Evolutionary conservation across 2,113 vertebrate genomes (phyloP).

Genomic region (Psittacara wagleri): DNA sequence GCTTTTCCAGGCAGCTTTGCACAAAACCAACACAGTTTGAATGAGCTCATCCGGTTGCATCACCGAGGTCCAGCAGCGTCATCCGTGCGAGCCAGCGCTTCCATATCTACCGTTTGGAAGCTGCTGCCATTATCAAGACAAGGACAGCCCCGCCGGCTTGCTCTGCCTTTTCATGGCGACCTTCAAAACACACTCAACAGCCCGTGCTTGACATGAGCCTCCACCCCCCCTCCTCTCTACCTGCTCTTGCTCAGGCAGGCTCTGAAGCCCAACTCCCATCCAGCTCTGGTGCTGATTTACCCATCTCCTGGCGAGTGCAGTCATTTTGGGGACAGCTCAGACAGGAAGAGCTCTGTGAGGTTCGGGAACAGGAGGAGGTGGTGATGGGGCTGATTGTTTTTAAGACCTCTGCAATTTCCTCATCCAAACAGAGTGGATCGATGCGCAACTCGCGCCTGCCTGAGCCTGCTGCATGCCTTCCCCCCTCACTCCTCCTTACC

Average conservation of each 20-base stretch:
- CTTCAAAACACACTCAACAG: not conserved
- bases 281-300: not conserved
- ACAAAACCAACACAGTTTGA: rapidly evolving
- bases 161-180: not conserved
- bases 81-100: not conserved
- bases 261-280: not conserved
- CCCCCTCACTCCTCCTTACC: not conserved
- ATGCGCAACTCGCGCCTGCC: not conserved
- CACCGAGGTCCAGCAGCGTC: not conserved
- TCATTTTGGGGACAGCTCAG: not conserved
- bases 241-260: not conserved
- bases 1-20: not conserved
- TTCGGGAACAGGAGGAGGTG: not conserved
- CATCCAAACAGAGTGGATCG: not conserved
- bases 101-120: not conserved
- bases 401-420: not conserved
- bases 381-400: not conserved
- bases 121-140: not conserved
- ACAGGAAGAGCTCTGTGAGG: not conserved
- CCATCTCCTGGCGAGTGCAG: not conserved
- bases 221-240: not conserved
- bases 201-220: rapidly evolving
- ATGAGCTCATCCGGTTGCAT: not conserved
- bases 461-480: not conserved
- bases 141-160: not conserved